phyloP scores from a whole-genome alignment of 2,888 invertebrate species.

The Drosophila vallismaia region DNA sequence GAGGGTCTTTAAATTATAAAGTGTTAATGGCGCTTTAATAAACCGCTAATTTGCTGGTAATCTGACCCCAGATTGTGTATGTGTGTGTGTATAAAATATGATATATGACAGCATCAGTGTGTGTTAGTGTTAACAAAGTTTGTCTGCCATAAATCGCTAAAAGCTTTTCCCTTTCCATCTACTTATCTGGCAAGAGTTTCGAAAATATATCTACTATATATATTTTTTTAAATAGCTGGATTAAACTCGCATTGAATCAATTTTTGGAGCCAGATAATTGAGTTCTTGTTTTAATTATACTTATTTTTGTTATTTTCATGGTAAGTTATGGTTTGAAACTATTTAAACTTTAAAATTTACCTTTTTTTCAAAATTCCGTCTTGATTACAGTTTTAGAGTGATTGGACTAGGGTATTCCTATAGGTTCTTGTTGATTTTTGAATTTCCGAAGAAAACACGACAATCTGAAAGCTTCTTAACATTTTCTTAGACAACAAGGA shows the following conservation, averaged over 20 bases:
- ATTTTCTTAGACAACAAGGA: constrained; percentile 1
- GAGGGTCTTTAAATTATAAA: constrained; percentile 51
- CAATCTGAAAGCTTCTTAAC: no score
- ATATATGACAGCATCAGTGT: constrained; percentile 9
- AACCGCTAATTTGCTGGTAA: constrained; percentile 60
- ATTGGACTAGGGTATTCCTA: background rate
- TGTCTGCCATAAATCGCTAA: constrained; percentile 34
- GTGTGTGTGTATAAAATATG: constrained; percentile 5
- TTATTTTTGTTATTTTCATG: constrained; percentile 24
- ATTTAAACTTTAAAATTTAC: constrained; percentile 34
- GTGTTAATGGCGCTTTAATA: constrained; percentile 60
- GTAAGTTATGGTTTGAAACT: constrained; percentile 3
- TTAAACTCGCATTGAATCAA: constrained; percentile 2
- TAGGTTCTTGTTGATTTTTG: no score
- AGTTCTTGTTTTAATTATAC: constrained; percentile 34
- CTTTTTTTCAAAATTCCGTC: background rate
- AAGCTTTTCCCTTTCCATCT: constrained; percentile 32
- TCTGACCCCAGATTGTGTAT: constrained; percentile 44
- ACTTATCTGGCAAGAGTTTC: constrained; percentile 10
- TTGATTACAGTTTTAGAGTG: constrained; percentile 35
- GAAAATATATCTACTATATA: background rate
- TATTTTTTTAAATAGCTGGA: background rate
- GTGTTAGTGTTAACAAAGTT: constrained; percentile 31
- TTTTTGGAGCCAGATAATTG: constrained; percentile 1
- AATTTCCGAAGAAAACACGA: no score